Evolutionary conservation across 2,888 invertebrate genomes (phyloP).

Genomic region (Andrena chrysosceles): DNA sequence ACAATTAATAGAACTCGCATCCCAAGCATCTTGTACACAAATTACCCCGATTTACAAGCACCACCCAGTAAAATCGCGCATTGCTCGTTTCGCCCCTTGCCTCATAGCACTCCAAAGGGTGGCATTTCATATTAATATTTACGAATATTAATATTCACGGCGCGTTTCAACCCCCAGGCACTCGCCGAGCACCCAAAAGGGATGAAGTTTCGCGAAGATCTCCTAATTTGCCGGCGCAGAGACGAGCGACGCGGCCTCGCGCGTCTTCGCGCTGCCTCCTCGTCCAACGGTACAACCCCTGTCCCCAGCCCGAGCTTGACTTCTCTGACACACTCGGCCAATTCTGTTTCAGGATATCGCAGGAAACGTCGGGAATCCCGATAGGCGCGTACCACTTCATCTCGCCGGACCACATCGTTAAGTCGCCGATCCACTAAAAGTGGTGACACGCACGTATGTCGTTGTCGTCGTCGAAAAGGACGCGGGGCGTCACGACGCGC

Average conservation of each 20-base stretch:
- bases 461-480: conserved; percentile 76
- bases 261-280: conserved; percentile 3
- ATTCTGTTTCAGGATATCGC: conserved; percentile 93
- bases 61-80: too few relatives aligned
- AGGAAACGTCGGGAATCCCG: conserved; percentile 97
- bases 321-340: conserved; percentile 51
- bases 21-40: too few relatives aligned
- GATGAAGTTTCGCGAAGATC: neutral
- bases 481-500: conserved; percentile 81
- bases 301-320: conserved; percentile 2
- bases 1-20: too few relatives aligned
- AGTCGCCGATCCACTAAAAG: conserved; percentile 94
- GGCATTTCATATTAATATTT: conserved; percentile 17
- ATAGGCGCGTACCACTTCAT: conserved; percentile 97
- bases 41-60: too few relatives aligned
- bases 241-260: conserved; percentile 12
- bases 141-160: neutral
- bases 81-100: too few relatives aligned
- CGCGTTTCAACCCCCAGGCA: neutral
- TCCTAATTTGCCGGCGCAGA: neutral
- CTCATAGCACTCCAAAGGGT: too few relatives aligned
- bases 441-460: conserved; percentile 70
- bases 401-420: conserved; percentile 96
- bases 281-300: neutral
- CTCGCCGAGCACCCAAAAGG: too few relatives aligned